Conservation (phyloP, 2,888 invertebrate genomes). For the Nephrocerus scutellatus region DNA sequence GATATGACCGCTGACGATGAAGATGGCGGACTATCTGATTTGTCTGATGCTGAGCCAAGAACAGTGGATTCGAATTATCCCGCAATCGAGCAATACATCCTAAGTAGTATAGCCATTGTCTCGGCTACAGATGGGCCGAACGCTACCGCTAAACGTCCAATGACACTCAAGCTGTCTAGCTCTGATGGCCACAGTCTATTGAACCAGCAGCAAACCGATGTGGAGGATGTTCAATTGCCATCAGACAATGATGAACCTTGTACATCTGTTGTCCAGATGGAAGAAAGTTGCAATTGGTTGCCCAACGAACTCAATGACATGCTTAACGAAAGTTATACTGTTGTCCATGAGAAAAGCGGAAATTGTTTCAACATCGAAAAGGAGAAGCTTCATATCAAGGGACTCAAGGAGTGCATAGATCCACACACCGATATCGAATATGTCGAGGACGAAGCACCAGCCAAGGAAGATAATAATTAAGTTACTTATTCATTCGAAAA, state of each 20-base stretch:
- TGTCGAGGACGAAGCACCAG: conserved; percentile 44
- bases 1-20: conserved; percentile 46
- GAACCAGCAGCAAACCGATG: conserved; percentile 42
- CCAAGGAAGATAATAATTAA: conserved; percentile 15
- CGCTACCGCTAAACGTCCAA: conserved; percentile 18
- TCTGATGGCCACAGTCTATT: conserved; percentile 10
- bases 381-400: conserved; percentile 51
- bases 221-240: conserved; percentile 48
- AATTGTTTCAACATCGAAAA: conserved; percentile 48
- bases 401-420: conserved; percentile 45
- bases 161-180: conserved; percentile 10
- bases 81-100: conserved; percentile 22
- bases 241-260: conserved; percentile 48
- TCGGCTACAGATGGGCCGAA: conserved; percentile 18
- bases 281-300: conserved; percentile 25
- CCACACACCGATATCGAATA: conserved; percentile 53
- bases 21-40: conserved; percentile 23
- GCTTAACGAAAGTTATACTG: conserved; percentile 47
- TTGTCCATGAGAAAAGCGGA: conserved; percentile 47
- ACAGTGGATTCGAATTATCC: conserved; percentile 14
- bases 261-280: conserved; percentile 34
- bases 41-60: conserved; percentile 25
- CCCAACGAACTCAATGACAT: conserved; percentile 45
- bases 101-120: conserved; percentile 23
- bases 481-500: no score